Conservation (phyloP, 2,113 vertebrate genomes). For the Pelodiscus sinensis region DNA sequence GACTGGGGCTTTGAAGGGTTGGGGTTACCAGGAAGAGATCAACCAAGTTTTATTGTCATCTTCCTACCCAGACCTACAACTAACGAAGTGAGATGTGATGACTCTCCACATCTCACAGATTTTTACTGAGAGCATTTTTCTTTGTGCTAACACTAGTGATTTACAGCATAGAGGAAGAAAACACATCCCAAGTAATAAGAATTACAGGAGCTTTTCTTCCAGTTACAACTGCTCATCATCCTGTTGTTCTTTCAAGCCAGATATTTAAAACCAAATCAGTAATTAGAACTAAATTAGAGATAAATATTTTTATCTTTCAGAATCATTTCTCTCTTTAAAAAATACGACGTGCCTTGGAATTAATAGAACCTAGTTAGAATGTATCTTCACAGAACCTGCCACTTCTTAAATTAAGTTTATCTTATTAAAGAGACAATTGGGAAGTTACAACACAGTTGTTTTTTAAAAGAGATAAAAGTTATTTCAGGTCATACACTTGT, state of each 20-base stretch:
- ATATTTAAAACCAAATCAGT: not conserved
- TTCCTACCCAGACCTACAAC: accelerated
- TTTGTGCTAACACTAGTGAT: not conserved
- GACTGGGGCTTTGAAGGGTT: not conserved
- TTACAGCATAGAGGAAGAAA: not conserved
- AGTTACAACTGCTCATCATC: accelerated
- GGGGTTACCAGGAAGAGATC: not conserved
- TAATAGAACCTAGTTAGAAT: not conserved
- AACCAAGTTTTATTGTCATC: not conserved
- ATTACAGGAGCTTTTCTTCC: not conserved
- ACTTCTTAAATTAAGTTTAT: not conserved
- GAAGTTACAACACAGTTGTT: not conserved
- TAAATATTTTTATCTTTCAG: not conserved
- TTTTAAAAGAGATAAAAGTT: not conserved
- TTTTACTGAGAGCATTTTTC: not conserved
- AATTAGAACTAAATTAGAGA: too few species aligned
- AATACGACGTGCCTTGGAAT: not conserved
- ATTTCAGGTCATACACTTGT: not conserved
- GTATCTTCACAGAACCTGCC: not conserved
- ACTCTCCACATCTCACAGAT: not conserved
- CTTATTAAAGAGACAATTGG: not conserved
- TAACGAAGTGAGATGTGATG: accelerated
- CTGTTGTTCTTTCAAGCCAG: not conserved
- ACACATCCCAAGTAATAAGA: not conserved
- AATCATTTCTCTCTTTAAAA: not conserved